phyloP scores from a whole-genome alignment of 2,113 vertebrate genomes.

The Cyrtonyx montezumae region DNA sequence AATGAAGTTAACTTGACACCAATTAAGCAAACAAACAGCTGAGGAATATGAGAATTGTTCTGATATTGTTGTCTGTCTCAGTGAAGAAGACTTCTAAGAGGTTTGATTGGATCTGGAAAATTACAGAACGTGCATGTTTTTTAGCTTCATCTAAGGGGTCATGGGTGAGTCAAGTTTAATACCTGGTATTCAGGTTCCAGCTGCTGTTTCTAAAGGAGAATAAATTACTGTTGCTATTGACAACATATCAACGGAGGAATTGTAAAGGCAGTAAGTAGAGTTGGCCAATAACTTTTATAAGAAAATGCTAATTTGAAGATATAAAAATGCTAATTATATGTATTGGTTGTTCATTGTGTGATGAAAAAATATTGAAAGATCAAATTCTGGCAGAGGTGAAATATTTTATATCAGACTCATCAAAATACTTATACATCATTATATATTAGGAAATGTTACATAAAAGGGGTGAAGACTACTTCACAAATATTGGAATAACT shows the following conservation, averaged over 20 bases:
- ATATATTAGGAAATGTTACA: background rate
- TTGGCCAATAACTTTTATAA: background rate
- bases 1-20: background rate
- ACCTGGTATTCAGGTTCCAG: background rate
- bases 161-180: background rate
- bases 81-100: background rate
- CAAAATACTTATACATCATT: background rate
- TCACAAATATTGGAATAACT: background rate
- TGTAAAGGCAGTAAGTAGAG: background rate
- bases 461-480: background rate
- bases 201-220: background rate
- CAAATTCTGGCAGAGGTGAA: background rate
- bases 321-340: background rate
- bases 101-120: background rate
- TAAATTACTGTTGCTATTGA: constrained; percentile 15
- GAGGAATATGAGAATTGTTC: background rate
- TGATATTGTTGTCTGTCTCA: background rate
- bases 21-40: background rate
- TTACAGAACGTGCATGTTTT: background rate
- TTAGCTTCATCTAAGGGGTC: background rate
- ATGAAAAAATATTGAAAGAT: background rate
- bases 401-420: background rate
- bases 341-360: background rate
- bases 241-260: background rate
- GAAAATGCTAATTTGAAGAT: background rate